Evolutionary conservation across 2,888 invertebrate genomes (phyloP), one percentile per base, ranked within the genome.

Genomic region (Acanthococcus lagerstroemiae): DNA sequence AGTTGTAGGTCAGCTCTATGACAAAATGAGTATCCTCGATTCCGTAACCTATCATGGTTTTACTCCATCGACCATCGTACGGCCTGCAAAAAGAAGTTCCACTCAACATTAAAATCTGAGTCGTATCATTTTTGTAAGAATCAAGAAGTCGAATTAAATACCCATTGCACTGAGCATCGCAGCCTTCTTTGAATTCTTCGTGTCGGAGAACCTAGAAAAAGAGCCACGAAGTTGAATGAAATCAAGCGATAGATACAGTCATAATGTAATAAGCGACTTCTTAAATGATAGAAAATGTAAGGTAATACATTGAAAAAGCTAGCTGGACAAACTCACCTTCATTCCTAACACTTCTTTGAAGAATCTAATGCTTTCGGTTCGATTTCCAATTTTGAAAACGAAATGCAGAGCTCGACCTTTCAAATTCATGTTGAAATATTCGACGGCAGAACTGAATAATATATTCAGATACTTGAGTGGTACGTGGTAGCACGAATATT

Each of bases 11-110:
- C 52, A 99, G 80, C 75, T 99, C 97, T 22, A 96, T 82, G 1
- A 94, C 97, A 79, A 97, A 99, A 77, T 97, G 90, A 61, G 83
- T 82, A 72, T 93, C 89, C 78, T 99, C 99, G 0, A 90, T 86
- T 0, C 97, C 97, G 77, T 95, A 99, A 1, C 97, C 99, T 54
- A 97, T 83, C 97, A 99, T 99, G 0, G 97, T 96, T 79, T 99
- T 99, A 75, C 95, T 95, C 99, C 99, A 99, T 71, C 91, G 86
- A 73, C 94, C 95, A 72, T 90, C 92, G 74, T 96, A 97, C 0
- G 95, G 95, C n/a, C 95, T 95, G 74, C 30, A 79, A 77, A 65
- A 21, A 27, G 69, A 22, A 37, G n/a, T 37, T 15, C 3, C 12
- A 37, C 3, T 15, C 12, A 2, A n/a, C n/a, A n/a, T n/a, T n/a